Base-by-base conservation (phyloP, 2,797 vertebrate species). In the Margarornis squamiger region DNA sequence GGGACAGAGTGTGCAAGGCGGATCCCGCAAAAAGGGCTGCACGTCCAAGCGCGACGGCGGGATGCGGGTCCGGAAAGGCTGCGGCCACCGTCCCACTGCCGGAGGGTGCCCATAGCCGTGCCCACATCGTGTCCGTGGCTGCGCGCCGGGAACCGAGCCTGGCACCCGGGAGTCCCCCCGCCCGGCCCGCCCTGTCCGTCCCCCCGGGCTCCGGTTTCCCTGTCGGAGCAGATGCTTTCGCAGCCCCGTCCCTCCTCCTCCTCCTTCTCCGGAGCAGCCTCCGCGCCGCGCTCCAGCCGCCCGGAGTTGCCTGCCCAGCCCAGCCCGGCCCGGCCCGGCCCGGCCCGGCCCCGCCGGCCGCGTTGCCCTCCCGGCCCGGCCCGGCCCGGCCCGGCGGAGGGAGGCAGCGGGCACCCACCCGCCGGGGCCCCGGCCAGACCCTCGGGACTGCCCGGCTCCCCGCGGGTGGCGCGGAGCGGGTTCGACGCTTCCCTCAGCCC, bases 151-250 rank as follows among this genome's bases (percentile, higher is more conserved):
- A 91, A 79, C 83, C 45, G 65, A 82, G 95, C 92, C 93, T 96
- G 96, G 96, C 97, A 93, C 92, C 82, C 67, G 39, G 66, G 94
- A 93, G 94, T 93, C 95, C 90, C 86, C 93, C 92, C 71, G 59
- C 91, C 93, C 80, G 87, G 71, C 88, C 88, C 93, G 61, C 95
- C 90, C 88, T 92, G 91, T 94, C 95, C 95, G 91, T 95, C 95
- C 93, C 96, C 94, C 93, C 87, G 80, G 95, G 96, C 95, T 96
- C 94, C 94, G 91, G 94, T 96, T 90, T 96, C 94, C 92, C 88
- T 94, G 95, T 92, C 93, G 90, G 91, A 95, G 96, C 94, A 96
- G 94, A 95, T 90, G 94, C 94, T 90, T 95, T 95, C 92, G 90
- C 93, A 93, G 96, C 90, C 96, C 86, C 72, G 93, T 93, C 96